Conservation (phyloP, 1,140 invertebrate species). For the Acyrthosiphon pisum region DNA sequence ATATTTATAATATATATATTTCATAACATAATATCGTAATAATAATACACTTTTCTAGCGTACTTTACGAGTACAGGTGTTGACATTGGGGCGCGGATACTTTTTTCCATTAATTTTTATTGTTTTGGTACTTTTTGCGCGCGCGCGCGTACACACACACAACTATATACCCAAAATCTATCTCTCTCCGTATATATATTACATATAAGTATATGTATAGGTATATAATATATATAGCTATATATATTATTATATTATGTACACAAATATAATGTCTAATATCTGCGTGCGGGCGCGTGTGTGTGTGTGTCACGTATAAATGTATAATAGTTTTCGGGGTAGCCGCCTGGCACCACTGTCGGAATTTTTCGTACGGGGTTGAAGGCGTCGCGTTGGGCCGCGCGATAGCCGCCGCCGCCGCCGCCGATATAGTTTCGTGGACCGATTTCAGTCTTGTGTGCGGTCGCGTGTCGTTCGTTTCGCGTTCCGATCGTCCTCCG, state of each 20-base stretch:
- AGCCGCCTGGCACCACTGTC: conserved; percentile 37
- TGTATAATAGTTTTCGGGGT: conserved; percentile 13
- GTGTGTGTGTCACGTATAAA: background rate
- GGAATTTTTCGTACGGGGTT: conserved; percentile 17
- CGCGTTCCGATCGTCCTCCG: background rate
- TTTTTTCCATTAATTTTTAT: conserved; percentile 10
- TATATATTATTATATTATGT: too few relatives aligned
- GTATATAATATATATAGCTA: too few relatives aligned
- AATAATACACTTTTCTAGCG: background rate
- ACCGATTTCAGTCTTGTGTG: conserved; percentile 51
- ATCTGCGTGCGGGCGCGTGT: background rate
- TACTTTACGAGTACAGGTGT: conserved; percentile 14
- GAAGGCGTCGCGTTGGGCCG: background rate
- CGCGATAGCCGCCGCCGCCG: too few relatives aligned
- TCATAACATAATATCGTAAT: background rate
- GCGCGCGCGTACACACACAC: too few relatives aligned
- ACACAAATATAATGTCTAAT: background rate
- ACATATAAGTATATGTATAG: too few relatives aligned
- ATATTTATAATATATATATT: background rate
- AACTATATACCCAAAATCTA: background rate
- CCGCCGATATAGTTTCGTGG: conserved; percentile 17
- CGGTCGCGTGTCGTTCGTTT: conserved; percentile 45
- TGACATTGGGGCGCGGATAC: background rate
- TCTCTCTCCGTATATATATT: too few relatives aligned
- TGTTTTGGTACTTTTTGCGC: background rate